Evolutionary conservation across 2,797 vertebrate species (phyloP).

Genomic region (Protosalanx chinensis): DNA sequence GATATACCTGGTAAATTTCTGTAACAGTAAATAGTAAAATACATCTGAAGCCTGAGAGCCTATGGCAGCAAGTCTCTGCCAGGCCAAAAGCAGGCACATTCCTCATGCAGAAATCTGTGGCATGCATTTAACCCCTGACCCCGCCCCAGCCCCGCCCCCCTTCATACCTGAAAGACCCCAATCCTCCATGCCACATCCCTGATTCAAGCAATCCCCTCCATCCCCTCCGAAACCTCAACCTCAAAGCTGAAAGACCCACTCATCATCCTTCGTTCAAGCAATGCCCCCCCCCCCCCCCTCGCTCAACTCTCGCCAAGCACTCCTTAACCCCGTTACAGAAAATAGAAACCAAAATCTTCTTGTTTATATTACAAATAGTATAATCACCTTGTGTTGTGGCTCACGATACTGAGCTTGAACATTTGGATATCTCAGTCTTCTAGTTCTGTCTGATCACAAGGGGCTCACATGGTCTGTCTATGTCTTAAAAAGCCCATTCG

Average conservation of each 20-base stretch:
- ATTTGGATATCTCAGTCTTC: constrained; percentile 27
- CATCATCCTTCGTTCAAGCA: not conserved
- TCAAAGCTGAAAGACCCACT: too few species aligned
- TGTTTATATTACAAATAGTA: constrained; percentile 49
- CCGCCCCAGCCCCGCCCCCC: not conserved
- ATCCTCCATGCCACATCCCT: too few species aligned
- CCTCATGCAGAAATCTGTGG: constrained; percentile 74
- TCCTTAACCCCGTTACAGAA: constrained; percentile 50
- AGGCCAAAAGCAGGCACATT: constrained; percentile 72
- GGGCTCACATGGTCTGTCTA: not conserved
- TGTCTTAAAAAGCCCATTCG: not conserved
- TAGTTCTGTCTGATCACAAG: not conserved
- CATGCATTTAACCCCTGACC: constrained; percentile 65
- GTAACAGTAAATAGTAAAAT: constrained; percentile 77
- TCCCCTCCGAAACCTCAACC: not conserved
- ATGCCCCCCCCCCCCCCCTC: not conserved
- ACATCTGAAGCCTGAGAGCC: constrained; percentile 61
- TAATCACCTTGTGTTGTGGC: not conserved
- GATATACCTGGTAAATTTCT: constrained; percentile 61
- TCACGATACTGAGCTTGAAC: not conserved
- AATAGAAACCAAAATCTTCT: constrained; percentile 62
- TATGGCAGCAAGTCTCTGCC: constrained; percentile 40
- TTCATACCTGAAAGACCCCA: not conserved
- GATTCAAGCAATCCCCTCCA: not conserved
- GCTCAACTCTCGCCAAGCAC: not conserved